These are phyloP conservation scores for Panulirus ornatus DNA, from an alignment of 1,140 invertebrate species.

Conservation along the genomic window DNA sequence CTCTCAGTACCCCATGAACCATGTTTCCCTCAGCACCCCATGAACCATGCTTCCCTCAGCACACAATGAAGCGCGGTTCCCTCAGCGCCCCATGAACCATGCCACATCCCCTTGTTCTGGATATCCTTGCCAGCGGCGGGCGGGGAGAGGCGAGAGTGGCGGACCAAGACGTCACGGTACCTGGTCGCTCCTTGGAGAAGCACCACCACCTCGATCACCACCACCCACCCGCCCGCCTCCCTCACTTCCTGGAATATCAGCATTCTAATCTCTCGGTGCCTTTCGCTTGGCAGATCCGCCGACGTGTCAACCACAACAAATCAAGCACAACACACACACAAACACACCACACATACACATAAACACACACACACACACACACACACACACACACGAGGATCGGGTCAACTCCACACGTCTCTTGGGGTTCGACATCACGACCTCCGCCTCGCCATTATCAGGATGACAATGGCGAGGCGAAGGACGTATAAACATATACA, in stretches of 20 bases:
- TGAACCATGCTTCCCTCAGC: neutral
- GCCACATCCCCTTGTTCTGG: neutral
- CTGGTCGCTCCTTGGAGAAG: neutral
- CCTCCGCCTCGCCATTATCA: too few species aligned
- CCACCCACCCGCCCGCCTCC: neutral
- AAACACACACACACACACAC: too few species aligned
- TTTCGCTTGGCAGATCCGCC: too few species aligned
- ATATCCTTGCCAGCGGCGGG: neutral
- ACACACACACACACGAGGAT: too few species aligned
- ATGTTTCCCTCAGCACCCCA: neutral
- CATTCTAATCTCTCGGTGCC: too few species aligned
- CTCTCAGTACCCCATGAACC: neutral
- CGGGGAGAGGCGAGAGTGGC: neutral
- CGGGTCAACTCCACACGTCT: too few species aligned
- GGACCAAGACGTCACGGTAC: neutral
- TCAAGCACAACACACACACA: too few species aligned
- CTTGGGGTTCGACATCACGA: too few species aligned
- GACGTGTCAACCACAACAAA: too few species aligned
- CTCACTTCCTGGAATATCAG: constrained; percentile 19
- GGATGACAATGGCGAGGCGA: neutral
- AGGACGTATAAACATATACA: neutral
- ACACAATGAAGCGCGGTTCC: too few species aligned
- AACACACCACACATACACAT: too few species aligned
- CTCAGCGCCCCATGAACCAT: neutral
- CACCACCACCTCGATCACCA: neutral